phyloP scores from a whole-genome alignment of 2,113 vertebrate genomes.

The Nanorana parkeri region DNA sequence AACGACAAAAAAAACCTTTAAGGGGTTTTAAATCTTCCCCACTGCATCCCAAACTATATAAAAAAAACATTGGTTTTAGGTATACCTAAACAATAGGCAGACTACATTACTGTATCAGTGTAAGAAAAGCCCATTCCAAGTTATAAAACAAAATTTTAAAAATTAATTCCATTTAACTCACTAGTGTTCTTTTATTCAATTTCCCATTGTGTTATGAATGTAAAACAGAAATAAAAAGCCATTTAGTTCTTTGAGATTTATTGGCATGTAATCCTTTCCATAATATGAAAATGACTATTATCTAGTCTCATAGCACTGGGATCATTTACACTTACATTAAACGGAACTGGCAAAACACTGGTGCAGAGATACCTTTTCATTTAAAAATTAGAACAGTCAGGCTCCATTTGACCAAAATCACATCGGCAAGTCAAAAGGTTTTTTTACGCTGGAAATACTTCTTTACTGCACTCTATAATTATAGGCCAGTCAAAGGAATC shows the following conservation, averaged over 20 bases:
- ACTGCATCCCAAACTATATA: no score
- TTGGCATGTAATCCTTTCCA: background rate
- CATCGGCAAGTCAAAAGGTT: conserved; percentile 26
- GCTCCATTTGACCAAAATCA: conserved; percentile 17
- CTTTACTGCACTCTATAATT: conserved; percentile 48
- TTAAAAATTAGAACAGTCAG: conserved; percentile 25
- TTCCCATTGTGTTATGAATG: background rate
- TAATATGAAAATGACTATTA: conserved; percentile 15
- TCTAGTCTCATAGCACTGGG: background rate
- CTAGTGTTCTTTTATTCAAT: background rate
- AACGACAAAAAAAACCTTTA: no score
- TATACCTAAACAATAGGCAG: no score
- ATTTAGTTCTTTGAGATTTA: background rate
- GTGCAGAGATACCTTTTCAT: conserved; percentile 31
- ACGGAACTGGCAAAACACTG: conserved; percentile 13
- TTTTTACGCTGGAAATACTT: conserved; percentile 18
- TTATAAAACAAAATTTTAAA: background rate
- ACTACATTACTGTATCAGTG: background rate
- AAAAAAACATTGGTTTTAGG: no score
- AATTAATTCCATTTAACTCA: no score
- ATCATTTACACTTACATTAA: conserved; percentile 16
- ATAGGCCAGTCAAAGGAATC: conserved; percentile 52
- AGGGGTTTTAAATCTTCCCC: no score
- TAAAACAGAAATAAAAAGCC: background rate
- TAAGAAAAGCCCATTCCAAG: background rate